Conservation (phyloP, 2,797 vertebrate genomes). For the Spinus pinus region DNA sequence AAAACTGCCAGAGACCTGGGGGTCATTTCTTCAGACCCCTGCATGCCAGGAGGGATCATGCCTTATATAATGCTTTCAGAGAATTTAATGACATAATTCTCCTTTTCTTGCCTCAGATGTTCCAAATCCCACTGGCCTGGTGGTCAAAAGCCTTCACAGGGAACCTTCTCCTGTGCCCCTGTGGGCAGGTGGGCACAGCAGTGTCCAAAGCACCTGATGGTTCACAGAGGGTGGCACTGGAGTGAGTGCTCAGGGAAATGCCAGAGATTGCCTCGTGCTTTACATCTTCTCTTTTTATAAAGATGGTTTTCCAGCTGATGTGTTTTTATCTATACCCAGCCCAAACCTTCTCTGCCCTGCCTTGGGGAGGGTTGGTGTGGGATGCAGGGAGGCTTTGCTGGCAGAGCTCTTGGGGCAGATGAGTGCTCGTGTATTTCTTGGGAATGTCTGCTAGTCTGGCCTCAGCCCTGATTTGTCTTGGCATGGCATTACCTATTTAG, state of each 20-base stretch:
- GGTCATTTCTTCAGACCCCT: background rate
- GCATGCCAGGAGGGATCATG: background rate
- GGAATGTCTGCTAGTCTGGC: background rate
- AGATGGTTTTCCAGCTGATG: background rate
- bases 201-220: rapidly evolving
- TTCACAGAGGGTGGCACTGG: rapidly evolving
- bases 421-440: rapidly evolving
- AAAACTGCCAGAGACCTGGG: background rate
- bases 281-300: background rate
- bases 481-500: background rate
- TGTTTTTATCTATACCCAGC: background rate
- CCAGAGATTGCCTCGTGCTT: background rate
- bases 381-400: background rate
- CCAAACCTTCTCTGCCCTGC: background rate
- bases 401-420: rapidly evolving
- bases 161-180: background rate
- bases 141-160: background rate
- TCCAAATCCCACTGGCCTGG: background rate
- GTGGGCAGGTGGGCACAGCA: rapidly evolving
- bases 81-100: background rate
- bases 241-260: background rate
- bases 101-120: background rate
- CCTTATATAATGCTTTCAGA: background rate
- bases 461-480: background rate
- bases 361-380: rapidly evolving